Base-by-base conservation (phyloP, 2,888 invertebrate species). In the Drosophila pegasa region DNA sequence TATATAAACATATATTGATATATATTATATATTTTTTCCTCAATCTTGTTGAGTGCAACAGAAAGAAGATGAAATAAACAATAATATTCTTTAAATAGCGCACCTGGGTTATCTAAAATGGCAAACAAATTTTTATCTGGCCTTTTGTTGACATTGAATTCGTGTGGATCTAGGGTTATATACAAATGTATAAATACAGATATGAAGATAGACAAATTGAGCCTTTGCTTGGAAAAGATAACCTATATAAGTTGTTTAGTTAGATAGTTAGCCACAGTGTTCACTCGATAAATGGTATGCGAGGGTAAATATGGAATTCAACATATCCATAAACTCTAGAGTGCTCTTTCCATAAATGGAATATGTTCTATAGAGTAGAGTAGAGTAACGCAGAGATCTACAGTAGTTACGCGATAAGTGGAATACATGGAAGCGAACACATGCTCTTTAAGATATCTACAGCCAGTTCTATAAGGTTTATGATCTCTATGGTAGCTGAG, bases 41-140 rank as follows among this genome's bases (percentile, higher is more conserved):
- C 5, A 45, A 16, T 45, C 10, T 45, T 29, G 27, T 45, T 45
- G n/a, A 45, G 16, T 27, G 20, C 48, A 20, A 31, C 20, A 35
- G 10, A 16, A 35, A 9, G 10, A 50, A 14, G 35, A 35, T 29
- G 29, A 18, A 18, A 29, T 10, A 18, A 29, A 18, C 16, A 27
- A 47, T 18, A 48, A 48, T n/a, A 27, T 35, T 48, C 18, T 20
- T n/a, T 35, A 27, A 27, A 47, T 35, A 57, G 35, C 18, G 10
- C 48, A 48, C 14, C 18, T 27, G 27, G n/a, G 10, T 37, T 35
- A 35, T 35, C 35, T 12, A 27, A 48, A 48, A 27, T 48, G 16
- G 35, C 25, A 47, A 47, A 47, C 31, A 55, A 45, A 25, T 31
- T 41, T 45, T 41, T 55, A 43, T 33, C 43, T 35, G 14, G 1